These are phyloP conservation scores for Zootermopsis nevadensis DNA, from an alignment of 2,888 invertebrate species.

Conservation along the genomic window DNA sequence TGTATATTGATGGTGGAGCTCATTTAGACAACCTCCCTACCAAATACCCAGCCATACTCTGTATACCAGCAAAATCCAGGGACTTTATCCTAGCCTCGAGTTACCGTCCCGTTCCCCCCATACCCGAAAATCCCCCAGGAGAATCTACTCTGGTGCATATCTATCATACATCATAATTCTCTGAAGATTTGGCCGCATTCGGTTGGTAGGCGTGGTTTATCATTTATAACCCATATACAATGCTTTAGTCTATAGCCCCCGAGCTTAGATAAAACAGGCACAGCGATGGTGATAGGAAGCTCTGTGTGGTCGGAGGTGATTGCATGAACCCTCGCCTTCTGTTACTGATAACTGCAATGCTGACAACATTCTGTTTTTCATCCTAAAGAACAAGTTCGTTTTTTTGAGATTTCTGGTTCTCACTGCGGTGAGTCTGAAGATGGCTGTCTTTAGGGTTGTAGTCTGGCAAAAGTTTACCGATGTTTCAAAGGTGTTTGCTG, in stretches of 20 bases:
- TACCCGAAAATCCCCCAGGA: constrained; percentile 19
- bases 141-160: constrained; percentile 29
- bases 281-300: constrained; percentile 20
- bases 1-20: constrained; percentile 47
- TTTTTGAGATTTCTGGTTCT: background rate
- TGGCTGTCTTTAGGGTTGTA: too few relatives aligned
- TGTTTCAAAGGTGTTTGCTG: too few relatives aligned
- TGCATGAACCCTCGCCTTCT: constrained; percentile 17
- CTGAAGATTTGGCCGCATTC: constrained; percentile 49
- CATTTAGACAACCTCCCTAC: constrained; percentile 41
- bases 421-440: too few relatives aligned
- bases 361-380: constrained; percentile 36
- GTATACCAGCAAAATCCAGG: constrained; percentile 37
- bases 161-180: constrained; percentile 50
- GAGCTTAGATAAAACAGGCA: constrained; percentile 40
- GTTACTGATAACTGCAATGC: constrained; percentile 15
- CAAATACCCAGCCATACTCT: constrained; percentile 1
- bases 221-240: constrained; percentile 47
- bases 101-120: constrained; percentile 14
- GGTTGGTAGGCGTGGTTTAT: constrained; percentile 50
- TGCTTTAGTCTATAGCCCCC: constrained; percentile 37
- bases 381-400: background rate
- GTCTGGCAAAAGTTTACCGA: too few relatives aligned
- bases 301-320: constrained; percentile 36
- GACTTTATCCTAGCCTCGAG: constrained; percentile 38